Percentiles rank a stretch among this genome's conserved stretches.
These are phyloP conservation scores for Phylloscopus collybita DNA, from an alignment of 2,797 vertebrate genomes.

Conservation along the genomic window DNA sequence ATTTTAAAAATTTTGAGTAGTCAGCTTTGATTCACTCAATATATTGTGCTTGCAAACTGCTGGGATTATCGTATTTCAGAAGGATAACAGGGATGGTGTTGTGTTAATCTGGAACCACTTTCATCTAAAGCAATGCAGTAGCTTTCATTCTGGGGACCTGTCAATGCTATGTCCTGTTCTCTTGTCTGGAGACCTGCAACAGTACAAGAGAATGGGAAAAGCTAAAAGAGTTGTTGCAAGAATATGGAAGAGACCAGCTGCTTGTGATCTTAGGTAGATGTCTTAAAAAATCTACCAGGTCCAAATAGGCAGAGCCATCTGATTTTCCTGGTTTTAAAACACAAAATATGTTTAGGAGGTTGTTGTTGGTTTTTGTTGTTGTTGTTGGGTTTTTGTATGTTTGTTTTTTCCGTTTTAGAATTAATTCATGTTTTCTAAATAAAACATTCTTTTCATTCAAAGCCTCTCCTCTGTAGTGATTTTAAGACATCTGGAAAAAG, in stretches of 20 bases:
- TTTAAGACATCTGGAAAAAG: background rate
- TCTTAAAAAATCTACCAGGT: background rate
- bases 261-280: background rate
- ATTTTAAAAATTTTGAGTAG: background rate
- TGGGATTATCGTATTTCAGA: background rate
- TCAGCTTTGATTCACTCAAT: background rate
- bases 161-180: background rate
- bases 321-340: background rate
- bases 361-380: too few relatives aligned
- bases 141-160: background rate
- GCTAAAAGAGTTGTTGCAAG: background rate
- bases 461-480: background rate
- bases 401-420: background rate
- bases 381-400: too few relatives aligned
- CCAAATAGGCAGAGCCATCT: background rate
- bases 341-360: accelerated
- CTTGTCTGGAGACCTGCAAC: background rate
- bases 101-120: background rate
- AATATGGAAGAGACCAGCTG: background rate
- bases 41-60: background rate
- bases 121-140: background rate
- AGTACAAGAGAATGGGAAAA: background rate
- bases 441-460: background rate
- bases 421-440: background rate
- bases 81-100: background rate